Evolutionary conservation across 2,888 invertebrate genomes (phyloP).

Genomic region (Lamellibrachia satsuma): DNA sequence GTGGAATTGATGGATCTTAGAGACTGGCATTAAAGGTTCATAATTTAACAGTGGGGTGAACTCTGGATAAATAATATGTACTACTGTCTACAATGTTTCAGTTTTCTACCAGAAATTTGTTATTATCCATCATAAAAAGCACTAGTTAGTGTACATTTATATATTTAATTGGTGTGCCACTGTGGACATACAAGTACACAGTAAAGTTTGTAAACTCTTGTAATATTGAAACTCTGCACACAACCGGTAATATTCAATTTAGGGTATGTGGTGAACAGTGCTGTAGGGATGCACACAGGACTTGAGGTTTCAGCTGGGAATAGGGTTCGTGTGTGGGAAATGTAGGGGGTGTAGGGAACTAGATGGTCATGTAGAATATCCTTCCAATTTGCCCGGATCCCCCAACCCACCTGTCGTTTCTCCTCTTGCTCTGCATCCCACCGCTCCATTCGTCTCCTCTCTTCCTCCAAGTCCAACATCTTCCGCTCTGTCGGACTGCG

Average conservation of each 20-base stretch:
- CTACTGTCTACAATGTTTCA: neutral
- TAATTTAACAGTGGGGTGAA: neutral
- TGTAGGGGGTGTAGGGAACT: neutral
- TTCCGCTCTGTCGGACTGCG: neutral
- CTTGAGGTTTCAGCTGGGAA: neutral
- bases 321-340: neutral
- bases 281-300: neutral
- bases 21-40: neutral
- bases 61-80: too few relatives aligned
- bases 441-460: constrained; percentile 44
- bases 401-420: constrained; percentile 44
- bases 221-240: neutral
- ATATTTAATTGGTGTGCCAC: neutral
- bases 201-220: neutral
- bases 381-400: neutral
- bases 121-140: neutral
- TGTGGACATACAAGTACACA: neutral
- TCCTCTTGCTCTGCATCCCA: constrained; percentile 52
- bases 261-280: neutral
- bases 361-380: neutral
- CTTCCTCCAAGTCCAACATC: constrained; percentile 37
- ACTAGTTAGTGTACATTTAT: too few relatives aligned
- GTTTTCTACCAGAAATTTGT: neutral
- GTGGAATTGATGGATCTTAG: too few relatives aligned
- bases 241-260: neutral